These are phyloP conservation scores for Drosophila meridionalis DNA, from an alignment of 2,888 invertebrate genomes.

Conservation along the genomic window DNA sequence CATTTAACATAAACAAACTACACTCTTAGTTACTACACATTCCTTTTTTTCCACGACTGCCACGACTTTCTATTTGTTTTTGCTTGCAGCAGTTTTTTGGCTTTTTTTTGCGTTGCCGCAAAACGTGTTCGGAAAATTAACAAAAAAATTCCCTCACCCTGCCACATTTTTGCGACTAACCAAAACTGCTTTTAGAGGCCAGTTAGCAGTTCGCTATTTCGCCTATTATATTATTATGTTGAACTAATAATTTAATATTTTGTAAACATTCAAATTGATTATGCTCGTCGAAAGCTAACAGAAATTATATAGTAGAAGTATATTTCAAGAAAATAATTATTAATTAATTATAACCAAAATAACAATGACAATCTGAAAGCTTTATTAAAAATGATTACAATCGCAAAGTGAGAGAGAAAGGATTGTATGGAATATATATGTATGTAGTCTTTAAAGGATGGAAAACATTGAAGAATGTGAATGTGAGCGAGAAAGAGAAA, in stretches of 20 bases:
- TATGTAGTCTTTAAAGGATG: no score
- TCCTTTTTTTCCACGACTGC: slow-evolving; percentile 14
- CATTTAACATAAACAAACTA: slow-evolving; percentile 72
- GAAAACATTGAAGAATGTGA: neutral
- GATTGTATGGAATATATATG: neutral
- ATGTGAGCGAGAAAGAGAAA: no score
- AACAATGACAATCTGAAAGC: neutral
- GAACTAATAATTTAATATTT: neutral
- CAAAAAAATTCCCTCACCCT: slow-evolving; percentile 26
- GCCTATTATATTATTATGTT: neutral
- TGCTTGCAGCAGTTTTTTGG: slow-evolving; percentile 23
- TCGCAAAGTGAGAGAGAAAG: neutral
- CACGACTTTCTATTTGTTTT: slow-evolving; percentile 51
- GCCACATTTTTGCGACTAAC: neutral
- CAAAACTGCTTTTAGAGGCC: slow-evolving; percentile 18
- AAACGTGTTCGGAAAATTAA: slow-evolving; percentile 71
- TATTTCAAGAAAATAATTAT: neutral
- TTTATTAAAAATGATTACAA: neutral
- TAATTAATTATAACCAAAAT: neutral
- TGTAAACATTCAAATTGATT: neutral
- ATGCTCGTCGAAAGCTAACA: neutral
- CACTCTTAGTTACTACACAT: slow-evolving; percentile 35
- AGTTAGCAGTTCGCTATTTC: slow-evolving; percentile 2
- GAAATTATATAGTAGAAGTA: no score
- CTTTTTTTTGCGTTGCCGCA: slow-evolving; percentile 17